Base-by-base conservation (phyloP, 2,113 vertebrate genomes). In the Salvelinus alpinus region DNA sequence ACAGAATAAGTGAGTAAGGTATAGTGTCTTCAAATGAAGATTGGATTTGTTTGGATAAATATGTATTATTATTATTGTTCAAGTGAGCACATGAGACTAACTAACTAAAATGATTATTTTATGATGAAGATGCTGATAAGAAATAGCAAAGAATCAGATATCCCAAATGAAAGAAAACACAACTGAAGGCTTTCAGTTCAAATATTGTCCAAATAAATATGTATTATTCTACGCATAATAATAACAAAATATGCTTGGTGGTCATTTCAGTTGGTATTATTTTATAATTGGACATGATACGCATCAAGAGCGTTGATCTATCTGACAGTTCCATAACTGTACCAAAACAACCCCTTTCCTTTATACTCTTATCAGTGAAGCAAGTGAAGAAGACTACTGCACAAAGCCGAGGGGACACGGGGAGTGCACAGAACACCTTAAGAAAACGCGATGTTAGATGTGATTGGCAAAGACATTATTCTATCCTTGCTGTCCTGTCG, bases 381-480 rank as follows among this genome's bases (percentile, higher is more conserved):
- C 71, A 44, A 9, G 13, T 54, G 51, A 54, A 18, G 16, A 54
- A 54, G 51, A 25, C 75, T 85, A 72, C 85, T 78, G 64, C 70
- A 75, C 62, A 79, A 81, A 89, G 89, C 57, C 77, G 81, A 77
- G 75, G 73, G 27, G 74, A 85, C 87, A 79, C 77, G 87, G 87
- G 78, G 88, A 78, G 91, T 83, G 81, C 90, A 74, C 91, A 88
- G 91, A 89, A 91, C 91, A 93, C 90, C 92, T 93, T 92, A 90
- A 92, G 92, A 92, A 93, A 91, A 87, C 85, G 87, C 87, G 87
- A 93, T 90, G 92, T 91, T 92, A 88, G 91, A 92, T 90, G 92
- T 92, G 91, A 93, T 95, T 94, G 95, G 94, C 93, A 93, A 94
- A 94, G 89, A 91, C 92, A 93, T 92, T 91, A 93, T 93, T 94